A percentile compares a stretch with the other conserved stretches of the same genome.
These are phyloP conservation scores for Cricetomys ansorgei DNA, from an alignment of 2,113 vertebrate genomes.

Conservation along the genomic window DNA sequence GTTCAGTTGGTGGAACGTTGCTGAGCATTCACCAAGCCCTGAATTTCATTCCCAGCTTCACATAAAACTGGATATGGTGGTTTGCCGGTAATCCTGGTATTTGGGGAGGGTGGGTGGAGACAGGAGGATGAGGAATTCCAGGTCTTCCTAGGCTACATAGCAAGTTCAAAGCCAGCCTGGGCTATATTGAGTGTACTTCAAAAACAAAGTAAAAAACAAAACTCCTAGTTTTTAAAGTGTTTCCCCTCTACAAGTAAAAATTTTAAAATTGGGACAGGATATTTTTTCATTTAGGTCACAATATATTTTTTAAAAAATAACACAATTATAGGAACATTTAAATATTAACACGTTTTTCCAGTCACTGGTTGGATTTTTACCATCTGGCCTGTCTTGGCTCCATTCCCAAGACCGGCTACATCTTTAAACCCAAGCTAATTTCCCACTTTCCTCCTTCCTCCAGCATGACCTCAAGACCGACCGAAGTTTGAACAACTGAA, in stretches of 20 bases:
- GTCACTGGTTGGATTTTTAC: background rate
- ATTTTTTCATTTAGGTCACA: conserved; percentile 7
- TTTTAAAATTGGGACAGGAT: conserved; percentile 27
- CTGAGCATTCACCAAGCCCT: background rate
- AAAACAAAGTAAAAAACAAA: background rate
- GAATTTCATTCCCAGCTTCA: background rate
- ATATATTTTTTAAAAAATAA: conserved; percentile 47
- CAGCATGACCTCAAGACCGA: background rate
- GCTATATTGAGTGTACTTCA: background rate
- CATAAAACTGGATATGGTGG: background rate
- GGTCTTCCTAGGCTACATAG: background rate
- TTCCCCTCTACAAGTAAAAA: conserved; percentile 8
- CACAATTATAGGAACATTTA: conserved; percentile 5
- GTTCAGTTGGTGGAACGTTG: background rate
- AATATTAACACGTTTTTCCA: conserved; percentile 36
- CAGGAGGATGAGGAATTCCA: background rate
- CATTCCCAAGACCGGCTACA: background rate
- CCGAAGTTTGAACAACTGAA: background rate
- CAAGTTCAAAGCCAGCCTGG: background rate
- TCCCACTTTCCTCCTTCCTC: background rate
- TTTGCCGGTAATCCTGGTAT: too few species aligned
- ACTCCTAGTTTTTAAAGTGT: background rate
- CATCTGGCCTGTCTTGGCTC: background rate
- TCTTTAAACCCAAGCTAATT: background rate
- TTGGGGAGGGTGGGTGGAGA: background rate